These are phyloP conservation scores for Whitmania pigra DNA, from an alignment of 1,140 invertebrate species.

Conservation along the genomic window DNA sequence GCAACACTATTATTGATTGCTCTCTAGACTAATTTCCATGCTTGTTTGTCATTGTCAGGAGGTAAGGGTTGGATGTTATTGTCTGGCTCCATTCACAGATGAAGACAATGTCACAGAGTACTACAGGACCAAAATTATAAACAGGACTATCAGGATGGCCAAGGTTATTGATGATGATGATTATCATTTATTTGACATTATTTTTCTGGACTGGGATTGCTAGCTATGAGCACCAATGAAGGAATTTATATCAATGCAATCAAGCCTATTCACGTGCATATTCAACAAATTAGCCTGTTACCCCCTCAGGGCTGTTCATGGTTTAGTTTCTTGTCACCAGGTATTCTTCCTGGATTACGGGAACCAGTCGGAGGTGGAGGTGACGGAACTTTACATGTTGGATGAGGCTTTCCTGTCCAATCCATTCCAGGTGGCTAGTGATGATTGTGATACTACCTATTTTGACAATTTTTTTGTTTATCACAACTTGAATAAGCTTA, in stretches of 20 bases:
- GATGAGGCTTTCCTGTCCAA: neutral
- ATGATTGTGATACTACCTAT: neutral
- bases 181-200: too few species aligned
- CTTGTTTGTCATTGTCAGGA: neutral
- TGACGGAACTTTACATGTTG: neutral
- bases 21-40: too few species aligned
- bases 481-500: too few species aligned
- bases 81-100: slow-evolving; percentile 7
- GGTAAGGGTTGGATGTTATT: neutral
- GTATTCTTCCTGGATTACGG: slow-evolving; percentile 8
- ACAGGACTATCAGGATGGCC: neutral
- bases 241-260: too few species aligned
- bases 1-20: too few species aligned
- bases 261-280: too few species aligned
- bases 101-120: neutral
- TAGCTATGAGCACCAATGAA: too few species aligned
- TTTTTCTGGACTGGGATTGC: too few species aligned
- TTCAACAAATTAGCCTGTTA: too few species aligned
- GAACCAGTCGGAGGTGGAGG: neutral
- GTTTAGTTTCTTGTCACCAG: neutral
- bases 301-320: too few species aligned
- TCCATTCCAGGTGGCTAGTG: neutral
- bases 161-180: too few species aligned
- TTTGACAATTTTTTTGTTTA: too few species aligned
- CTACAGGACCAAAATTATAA: slow-evolving; percentile 7